Evolutionary conservation across 1,140 invertebrate species (phyloP).

Genomic region (Achatina immaculata): DNA sequence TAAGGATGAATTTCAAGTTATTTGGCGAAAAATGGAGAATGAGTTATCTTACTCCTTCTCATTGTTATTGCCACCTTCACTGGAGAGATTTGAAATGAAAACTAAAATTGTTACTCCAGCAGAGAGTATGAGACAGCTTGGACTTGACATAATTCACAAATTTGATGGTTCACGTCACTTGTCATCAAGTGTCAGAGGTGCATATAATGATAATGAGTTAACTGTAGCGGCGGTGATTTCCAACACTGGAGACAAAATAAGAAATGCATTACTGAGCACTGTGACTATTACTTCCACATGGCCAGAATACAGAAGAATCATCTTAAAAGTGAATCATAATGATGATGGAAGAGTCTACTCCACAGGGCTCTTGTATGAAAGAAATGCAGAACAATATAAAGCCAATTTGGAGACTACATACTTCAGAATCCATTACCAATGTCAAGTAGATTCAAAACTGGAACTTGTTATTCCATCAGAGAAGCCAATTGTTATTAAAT

Average conservation of each 20-base stretch:
- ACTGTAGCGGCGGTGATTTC: background rate
- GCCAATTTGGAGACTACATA: constrained; percentile 36
- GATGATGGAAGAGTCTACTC: constrained; percentile 2
- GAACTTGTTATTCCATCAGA: background rate
- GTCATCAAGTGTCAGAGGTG: background rate
- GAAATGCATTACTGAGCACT: background rate
- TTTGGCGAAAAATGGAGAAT: constrained; percentile 15
- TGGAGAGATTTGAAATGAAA: constrained; percentile 25
- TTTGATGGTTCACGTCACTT: constrained; percentile 19
- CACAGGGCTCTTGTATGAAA: constrained; percentile 12
- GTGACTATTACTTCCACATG: constrained; percentile 18
- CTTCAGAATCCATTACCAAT: background rate
- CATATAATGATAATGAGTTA: constrained; percentile 22
- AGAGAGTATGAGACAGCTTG: background rate
- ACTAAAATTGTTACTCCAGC: background rate
- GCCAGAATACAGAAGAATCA: background rate
- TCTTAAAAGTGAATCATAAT: constrained; percentile 28
- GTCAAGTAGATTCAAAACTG: constrained; percentile 7
- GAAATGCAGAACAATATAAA: constrained; percentile 38
- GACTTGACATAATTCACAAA: constrained; percentile 18
- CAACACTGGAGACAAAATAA: constrained; percentile 77
- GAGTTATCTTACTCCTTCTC: constrained; percentile 15
- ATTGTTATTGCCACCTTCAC: background rate
- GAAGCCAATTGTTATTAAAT: background rate
- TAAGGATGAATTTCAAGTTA: constrained; percentile 24